These are phyloP conservation scores for Pristionchus maxplancki DNA, from an alignment of 2,888 invertebrate genomes.

Conservation along the genomic window DNA sequence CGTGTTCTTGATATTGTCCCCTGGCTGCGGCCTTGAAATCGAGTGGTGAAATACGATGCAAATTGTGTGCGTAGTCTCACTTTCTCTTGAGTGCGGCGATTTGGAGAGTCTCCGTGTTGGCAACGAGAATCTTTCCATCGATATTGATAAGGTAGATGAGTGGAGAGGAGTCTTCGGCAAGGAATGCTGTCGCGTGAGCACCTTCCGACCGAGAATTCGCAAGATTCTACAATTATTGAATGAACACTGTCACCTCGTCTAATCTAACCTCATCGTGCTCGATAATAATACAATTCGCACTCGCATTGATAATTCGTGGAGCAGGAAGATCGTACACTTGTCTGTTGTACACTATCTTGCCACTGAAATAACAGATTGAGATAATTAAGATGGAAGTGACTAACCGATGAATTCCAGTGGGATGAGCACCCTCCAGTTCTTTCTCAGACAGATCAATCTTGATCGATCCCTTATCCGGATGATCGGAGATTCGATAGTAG, in stretches of 20 bases:
- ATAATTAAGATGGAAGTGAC: background rate
- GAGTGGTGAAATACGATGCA: background rate
- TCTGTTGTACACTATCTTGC: background rate
- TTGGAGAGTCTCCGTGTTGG: background rate
- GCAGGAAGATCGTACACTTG: background rate
- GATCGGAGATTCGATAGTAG: slow-evolving; percentile 7
- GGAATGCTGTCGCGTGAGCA: background rate
- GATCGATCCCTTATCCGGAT: background rate
- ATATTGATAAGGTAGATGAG: background rate
- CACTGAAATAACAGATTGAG: background rate
- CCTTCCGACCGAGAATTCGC: slow-evolving; percentile 27
- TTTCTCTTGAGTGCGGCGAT: background rate
- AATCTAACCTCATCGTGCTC: background rate
- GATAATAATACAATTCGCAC: background rate
- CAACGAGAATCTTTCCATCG: background rate
- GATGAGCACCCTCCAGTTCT: background rate
- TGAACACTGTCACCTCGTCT: background rate
- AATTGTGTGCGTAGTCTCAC: background rate
- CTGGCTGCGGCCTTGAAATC: background rate
- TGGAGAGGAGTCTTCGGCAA: background rate
- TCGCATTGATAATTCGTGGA: background rate
- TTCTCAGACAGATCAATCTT: background rate
- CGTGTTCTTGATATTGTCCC: background rate
- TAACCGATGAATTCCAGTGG: slow-evolving; percentile 1
- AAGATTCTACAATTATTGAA: background rate